Percentiles rank a stretch among this genome's conserved stretches.
Conservation (phyloP, 2,113 vertebrate species). For the Halichoeres trimaculatus region DNA sequence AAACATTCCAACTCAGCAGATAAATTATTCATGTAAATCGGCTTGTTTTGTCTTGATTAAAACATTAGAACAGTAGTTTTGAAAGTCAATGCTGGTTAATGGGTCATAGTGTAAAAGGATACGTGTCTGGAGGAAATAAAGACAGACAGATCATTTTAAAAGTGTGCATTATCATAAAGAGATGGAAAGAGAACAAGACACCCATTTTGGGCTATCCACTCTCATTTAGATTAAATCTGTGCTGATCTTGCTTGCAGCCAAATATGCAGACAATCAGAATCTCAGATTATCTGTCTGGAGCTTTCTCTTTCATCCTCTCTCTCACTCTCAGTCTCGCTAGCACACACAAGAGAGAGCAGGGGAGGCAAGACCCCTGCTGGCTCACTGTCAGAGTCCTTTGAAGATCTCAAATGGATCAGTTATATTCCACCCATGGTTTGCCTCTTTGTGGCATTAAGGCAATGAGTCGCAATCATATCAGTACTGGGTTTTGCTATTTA, state of each 20-base stretch:
- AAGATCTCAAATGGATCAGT: constrained; percentile 34
- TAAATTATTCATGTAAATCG: constrained; percentile 50
- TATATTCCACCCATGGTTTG: constrained; percentile 18
- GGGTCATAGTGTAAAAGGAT: constrained; percentile 6
- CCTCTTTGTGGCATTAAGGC: neutral
- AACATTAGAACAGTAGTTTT: constrained; percentile 21
- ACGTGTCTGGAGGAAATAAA: neutral
- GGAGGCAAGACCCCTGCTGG: constrained; percentile 26
- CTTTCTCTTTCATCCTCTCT: constrained; percentile 40
- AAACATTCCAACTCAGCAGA: neutral
- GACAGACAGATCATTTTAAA: neutral
- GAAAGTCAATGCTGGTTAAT: constrained; percentile 27
- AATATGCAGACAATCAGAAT: constrained; percentile 41
- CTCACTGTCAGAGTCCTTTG: constrained; percentile 40
- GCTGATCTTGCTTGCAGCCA: constrained; percentile 30
- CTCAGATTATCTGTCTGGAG: constrained; percentile 40
- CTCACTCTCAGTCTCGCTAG: neutral
- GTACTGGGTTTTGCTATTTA: neutral
- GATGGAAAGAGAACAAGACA: constrained; percentile 5
- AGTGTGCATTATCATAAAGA: neutral
- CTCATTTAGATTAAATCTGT: constrained; percentile 32
- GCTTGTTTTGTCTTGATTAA: constrained; percentile 14
- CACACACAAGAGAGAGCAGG: constrained; percentile 14
- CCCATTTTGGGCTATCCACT: constrained; percentile 10
- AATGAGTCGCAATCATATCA: constrained; percentile 25